Evolutionary conservation across 2,113 vertebrate species (phyloP).

Genomic region (Coregonus clupeaformis): DNA sequence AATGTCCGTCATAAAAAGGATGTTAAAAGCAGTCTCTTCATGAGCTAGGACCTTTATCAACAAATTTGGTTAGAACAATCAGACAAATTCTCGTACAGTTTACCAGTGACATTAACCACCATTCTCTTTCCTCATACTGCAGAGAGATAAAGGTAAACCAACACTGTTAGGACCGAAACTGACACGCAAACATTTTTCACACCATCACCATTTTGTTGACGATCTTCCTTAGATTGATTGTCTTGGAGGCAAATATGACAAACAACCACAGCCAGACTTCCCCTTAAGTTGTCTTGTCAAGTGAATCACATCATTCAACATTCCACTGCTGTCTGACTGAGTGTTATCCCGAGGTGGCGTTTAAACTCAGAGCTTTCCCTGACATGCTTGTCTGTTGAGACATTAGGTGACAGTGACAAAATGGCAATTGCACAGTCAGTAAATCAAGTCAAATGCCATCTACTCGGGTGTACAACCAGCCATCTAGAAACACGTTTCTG

Average conservation of each 20-base stretch:
- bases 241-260: constrained; percentile 6
- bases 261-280: constrained; percentile 39
- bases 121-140: background rate
- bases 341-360: too few species aligned
- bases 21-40: constrained; percentile 1
- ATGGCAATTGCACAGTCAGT: background rate
- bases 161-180: too few species aligned
- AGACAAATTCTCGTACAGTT: background rate
- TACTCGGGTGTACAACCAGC: constrained; percentile 1
- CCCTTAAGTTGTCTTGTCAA: constrained; percentile 11
- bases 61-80: constrained; percentile 2
- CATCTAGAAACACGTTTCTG: constrained; percentile 26
- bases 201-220: constrained; percentile 1
- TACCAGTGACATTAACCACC: background rate
- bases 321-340: background rate
- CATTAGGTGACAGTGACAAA: background rate
- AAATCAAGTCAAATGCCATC: background rate
- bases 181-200: constrained; percentile 29
- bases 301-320: background rate
- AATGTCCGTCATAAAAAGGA: background rate
- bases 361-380: background rate
- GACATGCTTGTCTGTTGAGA: background rate
- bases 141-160: background rate
- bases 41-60: background rate
- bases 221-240: constrained; percentile 36